Percentiles rank a stretch among this genome's conserved stretches.
phyloP scores from a whole-genome alignment of 2,113 vertebrate species.

The Fulmarus glacialis region DNA sequence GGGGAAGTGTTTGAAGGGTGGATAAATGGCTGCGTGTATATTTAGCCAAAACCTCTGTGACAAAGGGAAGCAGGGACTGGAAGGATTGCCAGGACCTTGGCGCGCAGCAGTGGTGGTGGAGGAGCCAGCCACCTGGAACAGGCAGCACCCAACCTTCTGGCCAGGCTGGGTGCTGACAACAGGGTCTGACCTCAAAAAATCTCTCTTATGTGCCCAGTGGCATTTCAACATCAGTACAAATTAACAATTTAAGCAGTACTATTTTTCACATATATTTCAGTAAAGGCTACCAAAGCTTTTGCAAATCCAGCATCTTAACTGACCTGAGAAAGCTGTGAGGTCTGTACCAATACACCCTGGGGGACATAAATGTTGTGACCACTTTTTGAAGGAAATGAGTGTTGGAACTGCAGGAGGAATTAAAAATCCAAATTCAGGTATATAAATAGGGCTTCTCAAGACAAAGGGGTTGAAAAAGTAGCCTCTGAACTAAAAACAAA shows the following conservation, averaged over 20 bases:
- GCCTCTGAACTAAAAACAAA: not conserved
- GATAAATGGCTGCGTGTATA: conserved; percentile 25
- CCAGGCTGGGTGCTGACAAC: not conserved
- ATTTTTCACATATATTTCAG: not conserved
- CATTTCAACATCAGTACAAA: not conserved
- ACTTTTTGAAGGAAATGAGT: not conserved
- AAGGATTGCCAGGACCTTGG: not conserved
- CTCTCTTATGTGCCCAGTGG: not conserved
- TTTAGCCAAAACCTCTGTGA: conserved; percentile 31
- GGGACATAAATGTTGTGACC: not conserved
- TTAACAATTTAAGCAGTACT: not conserved
- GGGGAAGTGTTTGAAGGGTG: conserved; percentile 47
- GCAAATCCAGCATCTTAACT: not conserved
- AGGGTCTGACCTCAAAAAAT: not conserved
- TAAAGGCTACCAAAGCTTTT: not conserved
- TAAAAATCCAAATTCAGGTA: not conserved
- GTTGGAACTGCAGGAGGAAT: not conserved
- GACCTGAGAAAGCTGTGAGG: not conserved
- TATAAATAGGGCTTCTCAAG: not conserved
- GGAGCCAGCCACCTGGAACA: not conserved
- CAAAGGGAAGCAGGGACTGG: not conserved
- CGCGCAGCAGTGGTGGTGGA: not conserved
- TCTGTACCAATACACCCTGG: not conserved
- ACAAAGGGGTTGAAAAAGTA: not conserved
- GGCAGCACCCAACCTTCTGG: not conserved